Percentiles rank a stretch among this genome's conserved stretches.
Conservation (phyloP, 2,113 vertebrate genomes). For the Alouatta palliata region DNA sequence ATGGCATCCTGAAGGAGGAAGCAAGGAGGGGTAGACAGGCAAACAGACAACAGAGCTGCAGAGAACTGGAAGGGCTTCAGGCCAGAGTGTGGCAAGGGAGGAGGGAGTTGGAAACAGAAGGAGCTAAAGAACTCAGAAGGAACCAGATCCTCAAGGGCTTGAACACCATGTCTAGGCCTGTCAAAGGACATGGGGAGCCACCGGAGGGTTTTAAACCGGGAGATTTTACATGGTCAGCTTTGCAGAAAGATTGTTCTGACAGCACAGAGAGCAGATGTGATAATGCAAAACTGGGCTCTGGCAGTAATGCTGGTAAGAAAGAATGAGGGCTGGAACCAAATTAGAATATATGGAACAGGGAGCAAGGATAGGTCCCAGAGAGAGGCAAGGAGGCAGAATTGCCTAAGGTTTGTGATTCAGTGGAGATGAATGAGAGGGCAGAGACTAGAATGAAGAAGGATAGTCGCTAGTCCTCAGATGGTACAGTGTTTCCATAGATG, state of each 20-base stretch:
- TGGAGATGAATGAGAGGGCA: background rate
- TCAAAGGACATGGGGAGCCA: background rate
- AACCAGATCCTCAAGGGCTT: background rate
- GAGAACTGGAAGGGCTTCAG: background rate
- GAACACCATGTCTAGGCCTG: accelerated
- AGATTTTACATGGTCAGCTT: background rate
- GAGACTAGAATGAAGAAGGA: background rate
- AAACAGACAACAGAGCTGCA: background rate
- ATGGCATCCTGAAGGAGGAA: background rate
- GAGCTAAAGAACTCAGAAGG: background rate
- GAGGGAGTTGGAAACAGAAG: background rate
- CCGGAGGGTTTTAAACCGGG: background rate
- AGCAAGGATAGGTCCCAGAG: background rate
- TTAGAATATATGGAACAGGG: background rate
- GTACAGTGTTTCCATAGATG: background rate
- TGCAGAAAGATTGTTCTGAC: background rate
- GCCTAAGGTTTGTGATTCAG: background rate
- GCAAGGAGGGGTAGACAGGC: no score
- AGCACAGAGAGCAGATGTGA: background rate
- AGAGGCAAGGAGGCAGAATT: background rate
- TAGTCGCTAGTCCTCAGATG: background rate
- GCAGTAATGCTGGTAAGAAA: background rate
- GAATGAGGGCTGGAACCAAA: background rate
- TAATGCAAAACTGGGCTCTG: background rate
- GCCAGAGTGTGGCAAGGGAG: background rate